phyloP scores from a whole-genome alignment of 2,888 invertebrate species.

The Limnephilus rhombicus region DNA sequence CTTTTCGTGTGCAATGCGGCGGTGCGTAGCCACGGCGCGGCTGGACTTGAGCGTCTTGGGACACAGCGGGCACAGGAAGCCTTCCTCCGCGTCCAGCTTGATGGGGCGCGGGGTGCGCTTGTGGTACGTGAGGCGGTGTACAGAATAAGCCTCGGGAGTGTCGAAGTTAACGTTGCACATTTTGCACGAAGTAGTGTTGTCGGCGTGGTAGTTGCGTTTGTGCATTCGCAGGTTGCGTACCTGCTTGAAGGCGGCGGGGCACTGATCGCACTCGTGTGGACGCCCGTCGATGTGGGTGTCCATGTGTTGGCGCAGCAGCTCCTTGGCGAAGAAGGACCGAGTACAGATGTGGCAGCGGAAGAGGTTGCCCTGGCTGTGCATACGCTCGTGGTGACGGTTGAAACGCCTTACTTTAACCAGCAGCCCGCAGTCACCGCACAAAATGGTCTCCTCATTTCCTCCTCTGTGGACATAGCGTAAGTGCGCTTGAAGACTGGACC shows the following conservation, averaged over 20 bases:
- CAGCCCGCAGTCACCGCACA: constrained; percentile 53
- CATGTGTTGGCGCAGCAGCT: constrained; percentile 57
- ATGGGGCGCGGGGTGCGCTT: constrained; percentile 34
- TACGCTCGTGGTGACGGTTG: constrained; percentile 55
- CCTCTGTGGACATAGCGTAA: constrained; percentile 50
- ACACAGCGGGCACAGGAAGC: constrained; percentile 40
- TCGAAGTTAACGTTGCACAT: constrained; percentile 50
- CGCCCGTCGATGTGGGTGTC: constrained; percentile 57
- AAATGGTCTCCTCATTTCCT: constrained; percentile 47
- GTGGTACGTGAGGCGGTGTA: constrained; percentile 28
- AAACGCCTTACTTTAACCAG: constrained; percentile 48
- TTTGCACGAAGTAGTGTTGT: constrained; percentile 16
- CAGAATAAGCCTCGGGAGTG: constrained; percentile 31
- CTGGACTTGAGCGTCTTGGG: constrained; percentile 45
- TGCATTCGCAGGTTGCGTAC: constrained; percentile 55
- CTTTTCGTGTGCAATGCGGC: constrained; percentile 35
- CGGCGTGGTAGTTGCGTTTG: constrained; percentile 49
- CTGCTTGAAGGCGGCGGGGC: constrained; percentile 57
- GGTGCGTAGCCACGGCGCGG: constrained; percentile 48
- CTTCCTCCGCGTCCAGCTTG: constrained; percentile 41
- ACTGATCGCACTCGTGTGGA: constrained; percentile 53
- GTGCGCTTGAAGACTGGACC: constrained; percentile 50
- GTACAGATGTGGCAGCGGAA: constrained; percentile 51
- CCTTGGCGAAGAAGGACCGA: constrained; percentile 56
- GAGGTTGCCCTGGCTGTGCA: constrained; percentile 53